Evolutionary conservation across 2,888 invertebrate genomes (phyloP).

Genomic region (Orthosia incerta): DNA sequence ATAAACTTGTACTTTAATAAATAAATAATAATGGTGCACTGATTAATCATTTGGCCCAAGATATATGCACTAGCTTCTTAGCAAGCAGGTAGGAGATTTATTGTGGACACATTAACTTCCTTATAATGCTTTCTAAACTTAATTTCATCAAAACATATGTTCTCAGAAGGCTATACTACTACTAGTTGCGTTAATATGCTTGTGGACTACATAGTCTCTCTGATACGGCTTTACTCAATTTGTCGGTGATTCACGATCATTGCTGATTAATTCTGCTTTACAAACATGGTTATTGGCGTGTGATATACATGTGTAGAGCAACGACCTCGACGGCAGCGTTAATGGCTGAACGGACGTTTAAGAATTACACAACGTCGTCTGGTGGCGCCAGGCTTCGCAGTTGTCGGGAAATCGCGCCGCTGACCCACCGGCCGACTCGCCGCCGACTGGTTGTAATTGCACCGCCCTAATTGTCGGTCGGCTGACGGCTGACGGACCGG

Average conservation of each 20-base stretch:
- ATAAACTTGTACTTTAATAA: too few species aligned
- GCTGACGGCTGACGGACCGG: constrained; percentile 80
- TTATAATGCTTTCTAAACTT: constrained; percentile 2
- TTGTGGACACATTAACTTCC: background rate
- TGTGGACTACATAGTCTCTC: constrained; percentile 10
- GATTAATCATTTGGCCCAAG: too few species aligned
- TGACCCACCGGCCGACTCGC: constrained; percentile 88
- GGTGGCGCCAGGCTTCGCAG: constrained; percentile 86
- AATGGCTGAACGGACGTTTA: constrained; percentile 83
- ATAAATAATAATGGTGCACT: too few species aligned
- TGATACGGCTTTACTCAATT: constrained; percentile 21
- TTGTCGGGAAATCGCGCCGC: constrained; percentile 87
- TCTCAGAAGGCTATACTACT: background rate
- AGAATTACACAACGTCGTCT: constrained; percentile 85
- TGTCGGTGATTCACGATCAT: constrained; percentile 47
- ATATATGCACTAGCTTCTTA: too few species aligned
- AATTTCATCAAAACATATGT: background rate
- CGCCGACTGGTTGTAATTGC: constrained; percentile 85
- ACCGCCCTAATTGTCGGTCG: constrained; percentile 87
- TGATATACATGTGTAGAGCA: constrained; percentile 80
- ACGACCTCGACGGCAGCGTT: constrained; percentile 84
- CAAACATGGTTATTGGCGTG: constrained; percentile 72
- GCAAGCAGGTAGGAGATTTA: too few species aligned
- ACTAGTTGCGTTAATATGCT: background rate
- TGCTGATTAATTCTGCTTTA: constrained; percentile 53